Conservation (phyloP, 2,113 vertebrate genomes). For the Thinocorus orbignyianus region DNA sequence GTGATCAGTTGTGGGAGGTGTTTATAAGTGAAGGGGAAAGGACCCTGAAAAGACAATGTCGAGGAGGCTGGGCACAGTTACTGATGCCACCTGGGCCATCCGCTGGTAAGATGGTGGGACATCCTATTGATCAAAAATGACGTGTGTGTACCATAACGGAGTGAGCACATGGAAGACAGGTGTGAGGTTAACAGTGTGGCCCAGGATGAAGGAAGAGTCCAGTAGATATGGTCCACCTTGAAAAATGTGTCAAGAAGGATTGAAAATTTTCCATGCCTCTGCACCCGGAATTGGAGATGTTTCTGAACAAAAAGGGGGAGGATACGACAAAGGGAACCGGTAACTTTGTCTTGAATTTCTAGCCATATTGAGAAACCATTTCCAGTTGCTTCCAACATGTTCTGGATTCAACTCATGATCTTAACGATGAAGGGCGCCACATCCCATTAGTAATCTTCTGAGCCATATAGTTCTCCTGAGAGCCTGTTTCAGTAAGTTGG, state of each 20-base stretch:
- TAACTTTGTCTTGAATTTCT: not conserved
- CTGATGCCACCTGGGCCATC: not conserved
- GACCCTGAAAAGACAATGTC: not conserved
- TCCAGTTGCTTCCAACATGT: not conserved
- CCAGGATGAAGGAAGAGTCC: not conserved
- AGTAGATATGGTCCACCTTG: not conserved
- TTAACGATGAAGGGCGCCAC: not conserved
- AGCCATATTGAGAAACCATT: not conserved
- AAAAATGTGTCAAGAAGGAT: not conserved
- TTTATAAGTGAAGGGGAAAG: not conserved
- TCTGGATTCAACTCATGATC: conserved; percentile 37
- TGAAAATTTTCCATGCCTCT: not conserved
- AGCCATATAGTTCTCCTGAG: conserved; percentile 32
- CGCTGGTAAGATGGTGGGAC: not conserved
- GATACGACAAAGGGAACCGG: not conserved
- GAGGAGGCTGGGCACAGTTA: not conserved
- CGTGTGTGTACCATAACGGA: accelerated
- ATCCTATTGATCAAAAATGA: not conserved
- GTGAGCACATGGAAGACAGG: not conserved
- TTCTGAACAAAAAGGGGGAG: not conserved
- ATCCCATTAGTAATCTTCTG: conserved; percentile 39
- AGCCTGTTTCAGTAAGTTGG: conserved; percentile 13
- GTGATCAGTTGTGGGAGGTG: not conserved
- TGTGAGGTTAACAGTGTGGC: not conserved
- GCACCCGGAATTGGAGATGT: not conserved